Evolutionary conservation across 2,113 vertebrate species (phyloP).

Genomic region (Sakesphorus luctuosus): DNA sequence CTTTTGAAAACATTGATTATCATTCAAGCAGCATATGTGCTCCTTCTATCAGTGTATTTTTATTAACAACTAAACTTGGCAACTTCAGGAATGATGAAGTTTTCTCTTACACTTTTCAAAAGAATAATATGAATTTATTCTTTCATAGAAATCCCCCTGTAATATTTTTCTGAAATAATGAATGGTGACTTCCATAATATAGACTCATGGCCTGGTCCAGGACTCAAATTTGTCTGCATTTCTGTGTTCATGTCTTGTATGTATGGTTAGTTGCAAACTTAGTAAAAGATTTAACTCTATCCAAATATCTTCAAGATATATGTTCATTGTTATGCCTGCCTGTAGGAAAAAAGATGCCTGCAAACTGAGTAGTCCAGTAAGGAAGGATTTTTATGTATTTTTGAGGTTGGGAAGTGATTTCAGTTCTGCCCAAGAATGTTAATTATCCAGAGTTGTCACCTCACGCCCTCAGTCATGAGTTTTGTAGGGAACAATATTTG

Average conservation of each 20-base stretch:
- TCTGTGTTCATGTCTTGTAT: not conserved
- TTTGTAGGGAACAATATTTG: slow-evolving; percentile 39
- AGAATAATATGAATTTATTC: not conserved
- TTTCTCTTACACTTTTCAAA: not conserved
- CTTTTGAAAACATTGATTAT: not conserved
- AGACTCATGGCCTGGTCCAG: not conserved
- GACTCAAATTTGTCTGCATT: not conserved
- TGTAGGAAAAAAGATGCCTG: not conserved
- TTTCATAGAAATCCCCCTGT: not conserved
- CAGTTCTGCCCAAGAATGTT: slow-evolving; percentile 19
- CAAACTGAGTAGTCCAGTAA: not conserved
- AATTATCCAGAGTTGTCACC: not conserved
- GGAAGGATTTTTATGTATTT: not conserved
- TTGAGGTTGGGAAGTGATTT: not conserved
- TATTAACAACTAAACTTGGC: not conserved
- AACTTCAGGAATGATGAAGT: not conserved
- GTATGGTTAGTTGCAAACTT: not conserved
- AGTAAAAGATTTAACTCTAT: not conserved
- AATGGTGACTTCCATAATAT: not conserved
- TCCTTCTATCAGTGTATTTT: not conserved
- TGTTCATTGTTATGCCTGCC: not conserved
- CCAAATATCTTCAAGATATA: not conserved
- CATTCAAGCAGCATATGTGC: not conserved
- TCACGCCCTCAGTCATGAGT: slow-evolving; percentile 26
- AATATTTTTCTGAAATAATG: not conserved